Evolutionary conservation across 2,113 vertebrate genomes (phyloP).

Genomic region (Meriones unguiculatus): DNA sequence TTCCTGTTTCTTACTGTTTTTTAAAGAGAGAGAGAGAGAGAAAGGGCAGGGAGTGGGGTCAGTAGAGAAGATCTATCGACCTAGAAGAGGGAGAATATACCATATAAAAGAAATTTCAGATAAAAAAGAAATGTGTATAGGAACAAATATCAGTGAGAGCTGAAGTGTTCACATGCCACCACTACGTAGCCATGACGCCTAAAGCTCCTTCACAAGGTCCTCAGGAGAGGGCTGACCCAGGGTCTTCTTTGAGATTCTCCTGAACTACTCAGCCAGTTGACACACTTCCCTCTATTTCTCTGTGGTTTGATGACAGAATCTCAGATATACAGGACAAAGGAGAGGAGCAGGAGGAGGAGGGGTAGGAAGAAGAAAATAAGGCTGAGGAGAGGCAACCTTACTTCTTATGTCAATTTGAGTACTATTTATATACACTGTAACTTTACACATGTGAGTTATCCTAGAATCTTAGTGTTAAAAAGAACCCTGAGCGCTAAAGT

Average conservation of each 20-base stretch:
- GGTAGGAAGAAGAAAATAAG: not conserved
- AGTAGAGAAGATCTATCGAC: not conserved
- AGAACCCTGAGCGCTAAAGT: not conserved
- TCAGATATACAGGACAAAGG: not conserved
- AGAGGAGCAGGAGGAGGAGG: not conserved
- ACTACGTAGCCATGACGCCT: not conserved
- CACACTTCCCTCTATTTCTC: not conserved
- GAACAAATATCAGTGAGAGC: not conserved
- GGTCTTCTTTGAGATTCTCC: not conserved
- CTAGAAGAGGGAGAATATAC: not conserved
- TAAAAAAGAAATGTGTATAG: not conserved
- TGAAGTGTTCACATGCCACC: not conserved
- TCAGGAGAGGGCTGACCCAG: not conserved
- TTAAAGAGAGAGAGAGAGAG: not conserved
- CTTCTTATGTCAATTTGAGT: not conserved
- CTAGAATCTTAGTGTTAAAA: not conserved
- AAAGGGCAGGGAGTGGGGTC: not conserved
- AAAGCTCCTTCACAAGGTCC: not conserved
- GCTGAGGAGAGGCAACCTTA: not conserved
- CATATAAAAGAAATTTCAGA: not conserved
- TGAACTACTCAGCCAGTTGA: not conserved
- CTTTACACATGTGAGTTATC: not conserved
- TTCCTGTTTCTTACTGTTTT: not conserved
- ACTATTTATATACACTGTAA: not conserved
- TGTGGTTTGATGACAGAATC: not conserved